phyloP scores from a whole-genome alignment of 2,113 vertebrate species.

The Acanthisitta chloris region DNA sequence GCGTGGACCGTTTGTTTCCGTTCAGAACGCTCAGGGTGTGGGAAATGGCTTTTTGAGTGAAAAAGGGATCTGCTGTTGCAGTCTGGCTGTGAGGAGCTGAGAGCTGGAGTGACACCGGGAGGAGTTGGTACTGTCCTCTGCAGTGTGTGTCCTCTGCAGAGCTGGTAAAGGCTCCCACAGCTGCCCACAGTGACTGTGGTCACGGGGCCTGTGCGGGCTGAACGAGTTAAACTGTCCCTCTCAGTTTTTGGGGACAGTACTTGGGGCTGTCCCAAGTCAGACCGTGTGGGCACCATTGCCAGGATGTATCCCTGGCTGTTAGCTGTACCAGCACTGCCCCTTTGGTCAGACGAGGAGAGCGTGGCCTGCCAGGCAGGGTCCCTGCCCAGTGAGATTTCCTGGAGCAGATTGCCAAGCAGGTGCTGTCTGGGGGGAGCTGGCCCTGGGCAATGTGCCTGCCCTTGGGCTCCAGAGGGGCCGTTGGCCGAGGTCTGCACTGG shows the following conservation, averaged over 20 bases:
- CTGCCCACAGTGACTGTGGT: rapidly evolving
- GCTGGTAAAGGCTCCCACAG: not conserved
- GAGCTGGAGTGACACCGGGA: not conserved
- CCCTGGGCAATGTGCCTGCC: not conserved
- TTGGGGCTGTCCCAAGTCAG: not conserved
- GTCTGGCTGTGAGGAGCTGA: not conserved
- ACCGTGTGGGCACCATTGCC: not conserved
- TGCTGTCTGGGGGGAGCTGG: not conserved
- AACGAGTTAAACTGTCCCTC: not conserved
- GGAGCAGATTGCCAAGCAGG: rapidly evolving
- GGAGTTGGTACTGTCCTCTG: not conserved
- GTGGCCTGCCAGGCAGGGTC: rapidly evolving
- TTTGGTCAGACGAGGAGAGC: not conserved
- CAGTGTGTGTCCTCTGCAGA: not conserved
- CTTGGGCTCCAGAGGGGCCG: not conserved
- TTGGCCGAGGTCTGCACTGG: rapidly evolving
- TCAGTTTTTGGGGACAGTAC: too few species aligned
- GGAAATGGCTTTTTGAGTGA: not conserved
- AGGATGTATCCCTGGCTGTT: not conserved
- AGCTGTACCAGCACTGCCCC: rapidly evolving
- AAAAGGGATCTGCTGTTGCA: not conserved
- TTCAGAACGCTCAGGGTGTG: not conserved
- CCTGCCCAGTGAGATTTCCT: not conserved
- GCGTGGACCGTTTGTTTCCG: not conserved
- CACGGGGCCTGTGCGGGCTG: too few species aligned